These are phyloP conservation scores for Aptenodytes patagonicus DNA, from an alignment of 2,113 vertebrate genomes.

Conservation along the genomic window DNA sequence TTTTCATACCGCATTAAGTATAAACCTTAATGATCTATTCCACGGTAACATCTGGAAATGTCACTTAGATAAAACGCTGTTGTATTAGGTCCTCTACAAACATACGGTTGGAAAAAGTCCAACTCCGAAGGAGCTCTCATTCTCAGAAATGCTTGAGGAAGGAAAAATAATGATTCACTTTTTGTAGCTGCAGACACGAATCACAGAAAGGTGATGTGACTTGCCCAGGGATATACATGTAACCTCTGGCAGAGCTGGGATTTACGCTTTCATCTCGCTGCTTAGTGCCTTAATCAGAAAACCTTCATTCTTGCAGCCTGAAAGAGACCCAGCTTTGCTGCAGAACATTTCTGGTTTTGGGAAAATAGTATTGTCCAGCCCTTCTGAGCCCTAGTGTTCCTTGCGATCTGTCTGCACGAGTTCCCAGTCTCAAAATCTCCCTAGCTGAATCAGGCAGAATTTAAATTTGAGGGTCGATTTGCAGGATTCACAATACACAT, in stretches of 20 bases:
- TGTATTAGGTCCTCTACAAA: background rate
- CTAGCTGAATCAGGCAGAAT: background rate
- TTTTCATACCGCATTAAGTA: background rate
- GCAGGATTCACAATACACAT: background rate
- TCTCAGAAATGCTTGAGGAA: background rate
- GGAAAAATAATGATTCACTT: background rate
- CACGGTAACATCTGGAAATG: slow-evolving; percentile 1
- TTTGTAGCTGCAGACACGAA: background rate
- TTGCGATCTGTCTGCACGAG: background rate
- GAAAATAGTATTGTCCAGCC: background rate
- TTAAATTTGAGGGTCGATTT: background rate
- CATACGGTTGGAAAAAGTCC: background rate
- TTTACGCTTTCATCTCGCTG: background rate
- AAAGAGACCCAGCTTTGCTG: background rate
- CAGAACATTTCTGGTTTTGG: background rate
- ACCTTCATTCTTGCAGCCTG: background rate
- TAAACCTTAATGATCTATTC: background rate
- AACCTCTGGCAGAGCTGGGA: background rate
- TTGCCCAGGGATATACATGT: slow-evolving; percentile 18
- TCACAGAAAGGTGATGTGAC: slow-evolving; percentile 11
- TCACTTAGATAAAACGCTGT: background rate
- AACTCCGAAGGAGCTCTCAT: background rate
- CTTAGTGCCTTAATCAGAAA: background rate
- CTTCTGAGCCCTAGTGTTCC: background rate
- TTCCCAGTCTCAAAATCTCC: background rate